Percentiles rank a stretch among this genome's conserved stretches.
phyloP scores from a whole-genome alignment of 2,888 invertebrate genomes.

The Netelia inedita region DNA sequence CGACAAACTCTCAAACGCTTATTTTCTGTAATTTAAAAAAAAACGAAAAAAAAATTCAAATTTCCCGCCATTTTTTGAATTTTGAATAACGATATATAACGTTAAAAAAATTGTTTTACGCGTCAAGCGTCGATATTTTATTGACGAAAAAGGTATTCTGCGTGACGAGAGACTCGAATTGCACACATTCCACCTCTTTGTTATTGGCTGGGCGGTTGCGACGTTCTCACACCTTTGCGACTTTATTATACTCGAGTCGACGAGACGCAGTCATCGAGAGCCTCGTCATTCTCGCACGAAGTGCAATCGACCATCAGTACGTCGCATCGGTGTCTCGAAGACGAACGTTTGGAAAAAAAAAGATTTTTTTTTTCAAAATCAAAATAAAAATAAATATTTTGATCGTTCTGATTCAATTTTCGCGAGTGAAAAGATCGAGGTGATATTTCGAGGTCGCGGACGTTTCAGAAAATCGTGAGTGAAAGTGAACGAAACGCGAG shows the following conservation, averaged over 20 bases:
- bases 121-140: background rate
- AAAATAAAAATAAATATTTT: background rate
- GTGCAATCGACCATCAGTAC: slow-evolving; percentile 61
- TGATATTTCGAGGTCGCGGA: no score
- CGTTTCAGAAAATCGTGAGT: slow-evolving; percentile 18
- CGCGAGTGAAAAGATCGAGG: no score
- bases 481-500: background rate
- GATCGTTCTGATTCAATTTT: background rate
- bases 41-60: slow-evolving; percentile 4
- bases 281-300: slow-evolving; percentile 44
- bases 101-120: background rate
- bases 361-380: background rate
- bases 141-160: background rate
- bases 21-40: background rate
- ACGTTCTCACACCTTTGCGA: slow-evolving; percentile 33
- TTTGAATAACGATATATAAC: background rate
- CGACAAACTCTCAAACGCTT: background rate
- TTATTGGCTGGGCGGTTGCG: slow-evolving; percentile 54
- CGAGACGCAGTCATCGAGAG: slow-evolving; percentile 40
- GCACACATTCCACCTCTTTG: slow-evolving; percentile 57
- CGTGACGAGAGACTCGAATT: slow-evolving; percentile 27
- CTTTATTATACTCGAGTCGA: slow-evolving; percentile 43
- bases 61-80: background rate
- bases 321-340: slow-evolving; percentile 35
- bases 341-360: background rate